Percentiles rank a stretch among this genome's conserved stretches.
These are phyloP conservation scores for Parnassius glacialis DNA, from an alignment of 2,888 invertebrate species.

Conservation along the genomic window DNA sequence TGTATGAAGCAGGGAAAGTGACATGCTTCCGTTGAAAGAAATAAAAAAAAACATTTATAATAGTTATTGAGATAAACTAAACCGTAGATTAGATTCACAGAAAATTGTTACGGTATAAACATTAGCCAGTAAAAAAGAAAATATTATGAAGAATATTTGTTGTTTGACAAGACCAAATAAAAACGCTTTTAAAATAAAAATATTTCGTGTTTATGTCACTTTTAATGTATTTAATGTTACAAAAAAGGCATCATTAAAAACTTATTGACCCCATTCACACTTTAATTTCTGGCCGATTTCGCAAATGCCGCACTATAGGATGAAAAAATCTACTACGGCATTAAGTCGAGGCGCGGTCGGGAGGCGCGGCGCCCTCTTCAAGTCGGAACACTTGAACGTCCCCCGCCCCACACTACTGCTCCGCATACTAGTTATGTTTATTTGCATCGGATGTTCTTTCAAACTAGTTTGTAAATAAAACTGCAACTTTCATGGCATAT, in stretches of 20 bases:
- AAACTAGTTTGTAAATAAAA: slow-evolving; percentile 39
- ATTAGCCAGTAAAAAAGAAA: no score
- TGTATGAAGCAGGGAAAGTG: slow-evolving; percentile 33
- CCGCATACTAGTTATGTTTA: slow-evolving; percentile 57
- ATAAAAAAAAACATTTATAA: neutral
- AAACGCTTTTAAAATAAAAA: no score
- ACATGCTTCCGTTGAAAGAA: slow-evolving; percentile 15
- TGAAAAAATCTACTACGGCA: slow-evolving; percentile 71
- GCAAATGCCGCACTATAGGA: slow-evolving; percentile 51
- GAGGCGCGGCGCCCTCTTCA: slow-evolving; percentile 60
- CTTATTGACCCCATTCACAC: slow-evolving; percentile 28
- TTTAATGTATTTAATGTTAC: no score
- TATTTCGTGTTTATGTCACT: no score
- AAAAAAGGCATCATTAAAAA: slow-evolving; percentile 9
- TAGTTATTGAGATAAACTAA: no score
- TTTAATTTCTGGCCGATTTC: slow-evolving; percentile 32
- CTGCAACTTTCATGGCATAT: slow-evolving; percentile 22
- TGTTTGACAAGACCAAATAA: no score
- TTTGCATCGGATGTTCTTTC: slow-evolving; percentile 67
- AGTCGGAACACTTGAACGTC: slow-evolving; percentile 59
- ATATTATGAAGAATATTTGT: no score
- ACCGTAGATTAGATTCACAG: no score
- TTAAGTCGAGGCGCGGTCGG: slow-evolving; percentile 58
- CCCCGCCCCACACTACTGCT: slow-evolving; percentile 42
- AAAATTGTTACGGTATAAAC: no score